A percentile compares a stretch with the other conserved stretches of the same genome.
Evolutionary conservation across 2,888 invertebrate species (phyloP).

Genomic region (Trisateles emortualis): DNA sequence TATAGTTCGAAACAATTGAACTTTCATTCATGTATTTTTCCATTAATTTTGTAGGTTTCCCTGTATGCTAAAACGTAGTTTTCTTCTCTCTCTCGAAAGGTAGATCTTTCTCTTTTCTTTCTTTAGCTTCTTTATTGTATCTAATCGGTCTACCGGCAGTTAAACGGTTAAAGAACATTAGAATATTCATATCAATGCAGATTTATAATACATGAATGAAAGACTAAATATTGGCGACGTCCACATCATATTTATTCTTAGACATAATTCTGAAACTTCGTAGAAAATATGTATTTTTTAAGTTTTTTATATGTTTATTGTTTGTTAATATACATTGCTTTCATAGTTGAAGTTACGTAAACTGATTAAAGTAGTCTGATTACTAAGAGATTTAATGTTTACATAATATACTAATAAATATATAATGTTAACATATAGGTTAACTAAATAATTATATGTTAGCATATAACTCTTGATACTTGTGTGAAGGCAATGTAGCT

Average conservation of each 20-base stretch:
- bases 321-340: conserved; percentile 29
- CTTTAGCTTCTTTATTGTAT: too few relatives aligned
- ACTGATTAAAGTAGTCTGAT: conserved; percentile 13
- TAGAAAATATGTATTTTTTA: conserved; percentile 25
- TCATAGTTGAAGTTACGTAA: neutral
- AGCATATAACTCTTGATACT: neutral
- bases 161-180: too few relatives aligned
- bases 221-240: conserved; percentile 27
- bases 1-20: conserved; percentile 22
- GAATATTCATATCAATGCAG: conserved; percentile 1
- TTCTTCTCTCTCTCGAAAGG: too few relatives aligned
- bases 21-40: conserved; percentile 31
- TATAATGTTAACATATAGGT: too few relatives aligned
- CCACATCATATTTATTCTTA: conserved; percentile 49
- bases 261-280: conserved; percentile 30
- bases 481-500: conserved; percentile 34
- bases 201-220: conserved; percentile 31
- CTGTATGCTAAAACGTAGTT: too few relatives aligned
- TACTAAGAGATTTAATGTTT: neutral
- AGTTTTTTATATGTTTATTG: conserved; percentile 20
- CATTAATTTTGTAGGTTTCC: conserved; percentile 13
- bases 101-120: too few relatives aligned
- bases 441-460: too few relatives aligned
- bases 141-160: too few relatives aligned
- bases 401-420: neutral